These are phyloP conservation scores for Saturnia pavonia DNA, from an alignment of 2,888 invertebrate species.

Conservation along the genomic window DNA sequence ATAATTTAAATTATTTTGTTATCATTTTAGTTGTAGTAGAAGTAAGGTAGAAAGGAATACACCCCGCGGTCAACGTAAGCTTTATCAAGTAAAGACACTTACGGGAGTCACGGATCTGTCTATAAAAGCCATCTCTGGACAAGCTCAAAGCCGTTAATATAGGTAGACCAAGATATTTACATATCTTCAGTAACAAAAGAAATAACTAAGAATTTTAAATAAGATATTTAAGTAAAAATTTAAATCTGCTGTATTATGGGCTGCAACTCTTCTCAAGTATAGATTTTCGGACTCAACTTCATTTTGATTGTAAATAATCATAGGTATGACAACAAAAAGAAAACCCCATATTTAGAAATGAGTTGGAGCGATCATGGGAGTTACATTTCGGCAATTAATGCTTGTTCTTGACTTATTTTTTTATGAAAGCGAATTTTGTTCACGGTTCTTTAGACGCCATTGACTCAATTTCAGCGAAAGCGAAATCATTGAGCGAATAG, in stretches of 20 bases:
- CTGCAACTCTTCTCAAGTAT: not conserved
- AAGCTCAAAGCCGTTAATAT: no score
- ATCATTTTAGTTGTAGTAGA: not conserved
- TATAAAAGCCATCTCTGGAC: no score
- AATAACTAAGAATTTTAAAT: not conserved
- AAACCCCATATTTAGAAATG: not conserved
- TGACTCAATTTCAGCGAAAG: constrained; percentile 31
- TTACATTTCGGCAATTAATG: not conserved
- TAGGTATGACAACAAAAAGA: not conserved
- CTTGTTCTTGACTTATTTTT: constrained; percentile 9
- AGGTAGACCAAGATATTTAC: not conserved
- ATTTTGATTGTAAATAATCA: not conserved
- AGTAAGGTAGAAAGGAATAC: no score
- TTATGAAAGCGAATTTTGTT: constrained; percentile 29
- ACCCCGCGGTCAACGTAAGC: no score
- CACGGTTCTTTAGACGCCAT: constrained; percentile 28
- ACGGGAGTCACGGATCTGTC: no score
- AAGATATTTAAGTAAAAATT: not conserved
- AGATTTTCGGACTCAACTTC: not conserved
- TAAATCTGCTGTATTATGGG: no score
- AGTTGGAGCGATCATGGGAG: not conserved
- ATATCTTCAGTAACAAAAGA: not conserved
- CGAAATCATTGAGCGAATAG: constrained; percentile 16
- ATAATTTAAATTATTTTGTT: not conserved
- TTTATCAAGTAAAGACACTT: no score